phyloP scores from a whole-genome alignment of 2,113 vertebrate genomes.

The Zootoca vivipara region DNA sequence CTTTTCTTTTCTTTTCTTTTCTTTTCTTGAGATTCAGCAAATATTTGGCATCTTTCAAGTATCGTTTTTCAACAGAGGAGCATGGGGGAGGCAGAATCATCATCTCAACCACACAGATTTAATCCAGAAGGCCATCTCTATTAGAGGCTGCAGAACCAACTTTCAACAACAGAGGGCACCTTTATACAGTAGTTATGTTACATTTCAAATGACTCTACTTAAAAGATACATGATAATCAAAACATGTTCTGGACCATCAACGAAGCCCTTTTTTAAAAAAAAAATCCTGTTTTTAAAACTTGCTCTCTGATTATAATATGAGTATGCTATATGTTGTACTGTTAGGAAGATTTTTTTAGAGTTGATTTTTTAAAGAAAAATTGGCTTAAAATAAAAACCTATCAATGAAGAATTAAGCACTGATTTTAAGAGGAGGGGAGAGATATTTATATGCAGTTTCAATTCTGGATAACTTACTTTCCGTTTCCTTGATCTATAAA shows the following conservation, averaged over 20 bases:
- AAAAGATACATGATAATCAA: background rate
- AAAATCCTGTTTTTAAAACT: background rate
- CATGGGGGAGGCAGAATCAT: background rate
- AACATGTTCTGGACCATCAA: background rate
- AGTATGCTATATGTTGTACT: background rate
- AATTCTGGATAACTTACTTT: no score
- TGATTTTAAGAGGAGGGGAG: background rate
- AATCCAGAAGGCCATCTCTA: background rate
- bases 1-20: background rate
- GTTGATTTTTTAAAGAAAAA: background rate
- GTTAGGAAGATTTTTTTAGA: background rate
- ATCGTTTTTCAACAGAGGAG: background rate
- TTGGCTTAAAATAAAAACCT: no score
- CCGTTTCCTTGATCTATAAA: no score
- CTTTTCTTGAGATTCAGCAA: conserved; percentile 36
- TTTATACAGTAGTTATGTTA: conserved; percentile 63
- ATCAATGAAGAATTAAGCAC: background rate
- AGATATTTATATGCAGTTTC: background rate
- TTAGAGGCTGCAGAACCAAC: background rate
- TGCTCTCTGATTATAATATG: background rate
- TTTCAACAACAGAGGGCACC: conserved; percentile 85
- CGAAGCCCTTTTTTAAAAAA: no score
- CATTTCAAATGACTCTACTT: background rate
- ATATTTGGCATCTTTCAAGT: background rate
- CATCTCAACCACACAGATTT: background rate